These are phyloP conservation scores for Aegotheles bennettii DNA, from an alignment of 2,113 vertebrate genomes.

Conservation along the genomic window DNA sequence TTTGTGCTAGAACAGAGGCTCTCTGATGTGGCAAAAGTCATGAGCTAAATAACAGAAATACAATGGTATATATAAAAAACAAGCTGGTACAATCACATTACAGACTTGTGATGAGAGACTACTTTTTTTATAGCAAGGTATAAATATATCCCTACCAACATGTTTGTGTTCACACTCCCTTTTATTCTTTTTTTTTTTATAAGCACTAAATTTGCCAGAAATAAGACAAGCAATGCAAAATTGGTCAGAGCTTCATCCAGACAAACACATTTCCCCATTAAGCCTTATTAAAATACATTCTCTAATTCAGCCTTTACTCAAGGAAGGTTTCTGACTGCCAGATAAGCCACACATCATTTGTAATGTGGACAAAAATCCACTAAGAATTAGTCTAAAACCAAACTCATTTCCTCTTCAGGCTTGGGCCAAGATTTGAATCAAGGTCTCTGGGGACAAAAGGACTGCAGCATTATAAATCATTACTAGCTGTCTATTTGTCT, in stretches of 20 bases:
- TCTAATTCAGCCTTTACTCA: background rate
- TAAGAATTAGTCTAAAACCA: conserved; percentile 16
- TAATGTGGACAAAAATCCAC: background rate
- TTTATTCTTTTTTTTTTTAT: background rate
- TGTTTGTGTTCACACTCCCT: accelerated
- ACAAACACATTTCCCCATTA: background rate
- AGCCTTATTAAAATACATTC: background rate
- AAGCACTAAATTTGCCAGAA: no score
- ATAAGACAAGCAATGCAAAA: no score
- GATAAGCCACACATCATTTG: background rate
- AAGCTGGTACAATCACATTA: background rate
- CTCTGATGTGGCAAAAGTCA: background rate
- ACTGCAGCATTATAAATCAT: background rate
- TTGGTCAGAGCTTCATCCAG: background rate
- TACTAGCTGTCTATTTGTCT: background rate
- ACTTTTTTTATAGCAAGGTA: background rate
- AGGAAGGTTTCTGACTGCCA: background rate
- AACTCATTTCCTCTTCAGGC: conserved; percentile 32
- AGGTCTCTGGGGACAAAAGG: background rate
- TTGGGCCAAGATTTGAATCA: conserved; percentile 9
- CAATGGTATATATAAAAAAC: background rate
- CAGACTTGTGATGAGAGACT: background rate
- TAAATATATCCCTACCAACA: background rate
- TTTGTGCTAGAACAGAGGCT: background rate
- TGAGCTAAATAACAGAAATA: background rate